These are phyloP conservation scores for Drosophila fulvimacula DNA, from an alignment of 2,888 invertebrate species.

Conservation along the genomic window DNA sequence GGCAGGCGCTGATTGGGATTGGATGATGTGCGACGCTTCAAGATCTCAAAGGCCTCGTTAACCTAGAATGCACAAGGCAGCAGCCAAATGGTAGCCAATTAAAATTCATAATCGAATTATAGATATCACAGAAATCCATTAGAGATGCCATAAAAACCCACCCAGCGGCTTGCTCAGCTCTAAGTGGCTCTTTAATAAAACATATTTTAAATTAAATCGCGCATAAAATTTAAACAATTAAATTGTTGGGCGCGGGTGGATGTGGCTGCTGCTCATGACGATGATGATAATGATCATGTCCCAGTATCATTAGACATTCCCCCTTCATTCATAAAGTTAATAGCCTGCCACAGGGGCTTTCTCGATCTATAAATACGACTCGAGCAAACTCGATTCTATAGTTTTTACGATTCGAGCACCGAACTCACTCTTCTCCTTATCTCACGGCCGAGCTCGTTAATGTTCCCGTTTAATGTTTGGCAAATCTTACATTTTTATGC, in stretches of 20 bases:
- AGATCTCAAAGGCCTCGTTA: constrained; percentile 98
- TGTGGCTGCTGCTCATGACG: constrained; percentile 9
- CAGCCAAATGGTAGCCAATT: constrained; percentile 39
- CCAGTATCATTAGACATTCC: constrained; percentile 9
- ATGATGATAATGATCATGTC: constrained; percentile 4
- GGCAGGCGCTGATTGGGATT: constrained; percentile 98
- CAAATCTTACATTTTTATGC: constrained; percentile 67
- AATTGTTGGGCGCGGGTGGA: constrained; percentile 55
- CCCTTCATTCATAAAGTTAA: constrained; percentile 43
- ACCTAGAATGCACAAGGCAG: constrained; percentile 87
- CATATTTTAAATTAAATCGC: constrained; percentile 78
- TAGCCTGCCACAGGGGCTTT: constrained; percentile 54
- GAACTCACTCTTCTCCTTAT: constrained; percentile 2
- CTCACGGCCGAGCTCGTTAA: constrained; percentile 58
- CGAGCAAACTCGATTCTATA: constrained; percentile 7
- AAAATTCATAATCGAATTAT: constrained; percentile 47
- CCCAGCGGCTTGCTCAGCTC: constrained; percentile 31
- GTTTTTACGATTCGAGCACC: constrained; percentile 10
- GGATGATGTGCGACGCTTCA: constrained; percentile 96
- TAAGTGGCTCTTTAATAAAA: constrained; percentile 78
- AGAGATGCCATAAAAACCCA: constrained; percentile 61
- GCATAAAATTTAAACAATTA: constrained; percentile 79
- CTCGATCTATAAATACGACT: constrained; percentile 65
- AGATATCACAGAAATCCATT: constrained; percentile 71
- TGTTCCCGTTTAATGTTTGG: constrained; percentile 61